Base-by-base conservation (phyloP, 2,113 vertebrate genomes). In the Oncorhynchus mykiss region DNA sequence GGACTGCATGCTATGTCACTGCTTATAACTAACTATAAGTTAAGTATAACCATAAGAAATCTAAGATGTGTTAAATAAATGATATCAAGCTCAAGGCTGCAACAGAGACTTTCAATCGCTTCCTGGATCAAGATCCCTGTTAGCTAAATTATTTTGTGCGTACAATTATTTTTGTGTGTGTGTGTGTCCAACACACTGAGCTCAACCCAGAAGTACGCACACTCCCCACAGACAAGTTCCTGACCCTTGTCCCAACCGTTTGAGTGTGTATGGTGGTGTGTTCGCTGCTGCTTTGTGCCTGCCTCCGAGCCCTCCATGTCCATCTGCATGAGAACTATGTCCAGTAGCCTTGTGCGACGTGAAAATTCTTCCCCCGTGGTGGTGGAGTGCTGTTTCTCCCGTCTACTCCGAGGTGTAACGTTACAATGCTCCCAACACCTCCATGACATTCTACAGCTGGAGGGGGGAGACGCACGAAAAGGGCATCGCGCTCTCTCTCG, bases 211-310 rank as follows among this genome's bases (percentile, higher is more conserved):
- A 73, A 16, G 49, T 13, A 67, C 72, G 34, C 31, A 13, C 79
- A 78, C 81, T 78, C 70, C 64, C 75, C 73, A 83, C 66, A 78
- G 85, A 78, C 74, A 78, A 39, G 82, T 74, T 60, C 64, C 80
- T 86, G 82, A 89, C 81, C 87, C 34, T 86, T 90, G 87, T 86
- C 86, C 71, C 71, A 84, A 48, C 60, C 34, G 18, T 39, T 86
- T 77, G 72, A 77, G 72, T 75, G 65, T 71, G 31, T 79, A 68
- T 72, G 24, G 72, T 71, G 82, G 77, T 73, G 48, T 74, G 72
- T 59, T 51, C 31, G 39, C 72, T 39, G 39, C 1, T 51, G 49
- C 39, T 39, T 39, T 51, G 14, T 51, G 49, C 49, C 3, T 51
- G 12, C 4, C 12, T 51, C 39, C 7, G 39, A 39, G 39, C 2